Evolutionary conservation across 2,113 vertebrate genomes (phyloP).

Genomic region (Cyprinodon brontotheroides): DNA sequence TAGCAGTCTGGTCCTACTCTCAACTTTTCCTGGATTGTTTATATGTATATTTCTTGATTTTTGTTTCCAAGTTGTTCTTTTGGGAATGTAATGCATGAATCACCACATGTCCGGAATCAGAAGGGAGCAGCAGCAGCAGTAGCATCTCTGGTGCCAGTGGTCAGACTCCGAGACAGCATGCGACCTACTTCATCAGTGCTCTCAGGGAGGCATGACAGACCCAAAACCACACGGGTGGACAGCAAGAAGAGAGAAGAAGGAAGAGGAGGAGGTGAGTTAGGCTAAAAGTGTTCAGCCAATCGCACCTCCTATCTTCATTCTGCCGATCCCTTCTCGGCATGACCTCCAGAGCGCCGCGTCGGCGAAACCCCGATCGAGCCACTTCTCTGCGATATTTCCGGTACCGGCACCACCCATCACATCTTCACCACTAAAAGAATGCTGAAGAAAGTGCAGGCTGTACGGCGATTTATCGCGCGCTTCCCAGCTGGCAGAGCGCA

Average conservation of each 20-base stretch:
- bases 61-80: slow-evolving; percentile 50
- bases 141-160: slow-evolving; percentile 59
- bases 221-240: slow-evolving; percentile 51
- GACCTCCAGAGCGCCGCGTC: no score
- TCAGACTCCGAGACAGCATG: slow-evolving; percentile 71
- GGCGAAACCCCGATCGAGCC: no score
- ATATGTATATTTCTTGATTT: not conserved
- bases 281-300: slow-evolving; percentile 56
- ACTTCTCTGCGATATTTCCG: no score
- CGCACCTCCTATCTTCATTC: no score
- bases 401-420: no score
- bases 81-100: slow-evolving; percentile 60
- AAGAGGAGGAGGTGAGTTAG: slow-evolving; percentile 45
- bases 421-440: no score
- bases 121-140: slow-evolving; percentile 35
- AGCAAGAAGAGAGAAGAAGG: slow-evolving; percentile 27
- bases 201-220: slow-evolving; percentile 63
- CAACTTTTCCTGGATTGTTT: slow-evolving; percentile 6
- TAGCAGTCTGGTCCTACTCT: slow-evolving; percentile 16
- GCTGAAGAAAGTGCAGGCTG: no score
- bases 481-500: no score
- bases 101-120: slow-evolving; percentile 20
- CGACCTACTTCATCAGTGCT: slow-evolving; percentile 75
- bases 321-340: no score
- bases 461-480: no score